Evolutionary conservation across 2,113 vertebrate species (phyloP).

Genomic region (Pardalotus punctatus): DNA sequence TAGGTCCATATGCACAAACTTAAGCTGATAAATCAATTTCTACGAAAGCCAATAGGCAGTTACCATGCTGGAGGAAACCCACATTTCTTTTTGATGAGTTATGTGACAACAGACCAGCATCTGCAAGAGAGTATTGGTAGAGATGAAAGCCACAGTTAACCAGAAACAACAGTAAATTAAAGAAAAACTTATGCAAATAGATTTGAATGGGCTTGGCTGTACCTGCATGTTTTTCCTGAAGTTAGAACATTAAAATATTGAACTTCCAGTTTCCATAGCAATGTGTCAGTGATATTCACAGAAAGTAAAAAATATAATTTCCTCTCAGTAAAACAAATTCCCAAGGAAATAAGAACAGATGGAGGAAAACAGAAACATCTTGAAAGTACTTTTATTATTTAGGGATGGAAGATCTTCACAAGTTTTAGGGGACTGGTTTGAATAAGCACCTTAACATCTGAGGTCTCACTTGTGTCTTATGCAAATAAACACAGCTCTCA

Average conservation of each 20-base stretch:
- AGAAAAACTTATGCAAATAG: neutral
- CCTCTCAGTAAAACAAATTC: slow-evolving; percentile 16
- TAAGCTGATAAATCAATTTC: neutral
- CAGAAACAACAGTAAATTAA: neutral
- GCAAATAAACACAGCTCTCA: neutral
- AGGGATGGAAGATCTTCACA: neutral
- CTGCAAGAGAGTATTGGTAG: neutral
- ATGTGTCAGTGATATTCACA: neutral
- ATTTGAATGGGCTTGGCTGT: neutral
- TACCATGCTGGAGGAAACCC: neutral
- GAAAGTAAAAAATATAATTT: slow-evolving; percentile 33
- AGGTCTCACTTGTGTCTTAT: neutral
- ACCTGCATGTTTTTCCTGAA: slow-evolving; percentile 12
- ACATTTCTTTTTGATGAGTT: neutral
- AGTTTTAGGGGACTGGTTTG: neutral
- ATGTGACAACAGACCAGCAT: neutral
- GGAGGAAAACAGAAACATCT: slow-evolving; percentile 4
- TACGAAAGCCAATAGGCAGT: neutral
- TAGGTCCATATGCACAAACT: neutral
- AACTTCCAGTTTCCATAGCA: slow-evolving; percentile 51
- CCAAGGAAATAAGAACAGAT: slow-evolving; percentile 29
- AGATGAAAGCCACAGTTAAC: neutral
- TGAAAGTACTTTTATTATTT: neutral
- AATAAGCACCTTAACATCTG: neutral
- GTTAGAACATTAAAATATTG: neutral